These are phyloP conservation scores for Drosophila ohnishii DNA, from an alignment of 1,140 invertebrate genomes.

Conservation along the genomic window DNA sequence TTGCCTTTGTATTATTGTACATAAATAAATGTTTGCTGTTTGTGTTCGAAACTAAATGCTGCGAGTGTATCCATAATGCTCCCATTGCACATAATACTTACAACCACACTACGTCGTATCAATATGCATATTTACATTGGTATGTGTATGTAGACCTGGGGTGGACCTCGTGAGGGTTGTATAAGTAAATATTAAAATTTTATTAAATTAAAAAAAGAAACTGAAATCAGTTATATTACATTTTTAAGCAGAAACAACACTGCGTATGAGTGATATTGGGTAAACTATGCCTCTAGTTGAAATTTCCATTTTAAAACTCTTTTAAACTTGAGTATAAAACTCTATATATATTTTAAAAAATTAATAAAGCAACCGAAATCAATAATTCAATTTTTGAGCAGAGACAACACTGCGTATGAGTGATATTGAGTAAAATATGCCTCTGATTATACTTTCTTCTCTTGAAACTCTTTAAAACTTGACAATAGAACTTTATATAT, in stretches of 20 bases:
- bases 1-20: conserved; percentile 18
- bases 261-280: conserved; percentile 7
- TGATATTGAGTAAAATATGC: background rate
- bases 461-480: too few relatives aligned
- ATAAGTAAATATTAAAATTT: background rate
- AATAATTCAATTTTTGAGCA: background rate
- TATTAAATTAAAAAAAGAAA: background rate
- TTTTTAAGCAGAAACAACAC: background rate
- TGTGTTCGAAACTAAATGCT: conserved; percentile 20
- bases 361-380: background rate
- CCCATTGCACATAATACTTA: conserved; percentile 59
- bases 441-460: background rate
- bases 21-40: conserved; percentile 38
- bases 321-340: background rate
- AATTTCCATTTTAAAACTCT: background rate
- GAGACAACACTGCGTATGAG: conserved; percentile 7
- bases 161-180: conserved; percentile 10
- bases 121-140: conserved; percentile 40
- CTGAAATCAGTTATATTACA: background rate
- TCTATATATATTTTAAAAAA: too few relatives aligned
- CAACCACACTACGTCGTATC: conserved; percentile 62
- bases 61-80: conserved; percentile 31
- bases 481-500: too few relatives aligned
- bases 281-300: too few relatives aligned
- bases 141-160: conserved; percentile 35